Conservation (phyloP, 1,140 invertebrate species). For the Drosophila aff. region DNA sequence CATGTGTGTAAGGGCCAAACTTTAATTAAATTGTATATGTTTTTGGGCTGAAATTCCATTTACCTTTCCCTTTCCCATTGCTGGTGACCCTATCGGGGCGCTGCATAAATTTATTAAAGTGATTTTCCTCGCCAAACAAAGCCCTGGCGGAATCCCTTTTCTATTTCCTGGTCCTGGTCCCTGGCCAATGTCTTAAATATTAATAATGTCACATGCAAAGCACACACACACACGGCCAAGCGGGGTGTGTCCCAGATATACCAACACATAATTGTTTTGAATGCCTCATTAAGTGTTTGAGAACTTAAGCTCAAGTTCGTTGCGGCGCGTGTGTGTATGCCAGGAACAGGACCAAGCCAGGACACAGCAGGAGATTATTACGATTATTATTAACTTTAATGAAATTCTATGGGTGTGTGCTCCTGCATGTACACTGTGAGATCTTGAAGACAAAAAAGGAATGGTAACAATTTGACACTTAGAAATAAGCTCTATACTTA, state of each 20-base stretch:
- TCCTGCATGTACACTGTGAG: not conserved
- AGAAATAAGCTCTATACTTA: not conserved
- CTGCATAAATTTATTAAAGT: conserved; percentile 57
- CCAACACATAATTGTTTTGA: conserved; percentile 75
- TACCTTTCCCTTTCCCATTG: conserved; percentile 40
- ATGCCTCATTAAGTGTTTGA: conserved; percentile 80
- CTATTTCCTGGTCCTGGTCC: conserved; percentile 23
- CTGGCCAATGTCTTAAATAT: conserved; percentile 64
- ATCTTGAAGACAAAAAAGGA: not conserved
- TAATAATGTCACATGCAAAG: conserved; percentile 69
- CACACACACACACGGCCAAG: conserved; percentile 16
- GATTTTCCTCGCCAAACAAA: conserved; percentile 47
- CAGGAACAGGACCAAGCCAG: conserved; percentile 28
- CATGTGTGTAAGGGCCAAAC: conserved; percentile 32
- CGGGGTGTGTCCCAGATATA: conserved; percentile 12
- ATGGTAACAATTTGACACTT: not conserved
- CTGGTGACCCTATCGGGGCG: conserved; percentile 16
- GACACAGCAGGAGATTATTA: conserved; percentile 70
- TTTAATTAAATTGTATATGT: conserved; percentile 62
- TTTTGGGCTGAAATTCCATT: conserved; percentile 42
- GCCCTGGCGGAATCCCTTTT: conserved; percentile 39
- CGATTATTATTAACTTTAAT: conserved; percentile 73
- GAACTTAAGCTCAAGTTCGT: conserved; percentile 66
- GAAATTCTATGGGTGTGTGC: conserved; percentile 33
- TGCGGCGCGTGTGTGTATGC: conserved; percentile 7